These are phyloP conservation scores for Lycocerus yunnanus DNA, from an alignment of 2,888 invertebrate species.

Conservation along the genomic window DNA sequence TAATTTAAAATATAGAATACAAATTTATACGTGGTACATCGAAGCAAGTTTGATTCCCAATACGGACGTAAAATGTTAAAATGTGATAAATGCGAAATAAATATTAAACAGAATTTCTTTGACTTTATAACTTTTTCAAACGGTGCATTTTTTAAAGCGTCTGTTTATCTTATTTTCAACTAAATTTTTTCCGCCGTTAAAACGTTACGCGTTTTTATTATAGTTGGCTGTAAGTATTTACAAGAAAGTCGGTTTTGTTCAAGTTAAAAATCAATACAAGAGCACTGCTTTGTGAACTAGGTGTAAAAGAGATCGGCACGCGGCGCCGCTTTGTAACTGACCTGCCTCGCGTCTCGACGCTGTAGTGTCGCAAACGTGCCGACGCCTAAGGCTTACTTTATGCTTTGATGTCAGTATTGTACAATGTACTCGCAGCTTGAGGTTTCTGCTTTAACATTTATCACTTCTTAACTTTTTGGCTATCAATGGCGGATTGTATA, in stretches of 20 bases:
- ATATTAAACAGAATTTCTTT: constrained; percentile 53
- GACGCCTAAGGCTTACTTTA: constrained; percentile 45
- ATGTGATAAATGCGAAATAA: constrained; percentile 58
- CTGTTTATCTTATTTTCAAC: not conserved
- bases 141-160: not conserved
- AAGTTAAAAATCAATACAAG: constrained; percentile 39
- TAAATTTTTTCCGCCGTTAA: constrained; percentile 3
- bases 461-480: constrained; percentile 22
- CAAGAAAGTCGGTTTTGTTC: constrained; percentile 32
- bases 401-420: constrained; percentile 41
- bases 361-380: constrained; percentile 45
- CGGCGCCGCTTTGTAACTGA: constrained; percentile 51
- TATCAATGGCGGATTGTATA: not conserved
- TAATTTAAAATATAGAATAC: constrained; percentile 59
- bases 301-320: constrained; percentile 49
- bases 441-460: constrained; percentile 19
- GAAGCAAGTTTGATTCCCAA: constrained; percentile 52
- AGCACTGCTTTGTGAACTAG: constrained; percentile 42
- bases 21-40: constrained; percentile 53
- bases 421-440: constrained; percentile 6
- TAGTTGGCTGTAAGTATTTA: constrained; percentile 16
- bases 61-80: constrained; percentile 56
- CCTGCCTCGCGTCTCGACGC: constrained; percentile 51
- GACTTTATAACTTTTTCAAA: constrained; percentile 22
- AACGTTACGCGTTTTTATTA: constrained; percentile 22